Evolutionary conservation across 2,113 vertebrate genomes (phyloP).

Genomic region (Trematocara nigrifrons): DNA sequence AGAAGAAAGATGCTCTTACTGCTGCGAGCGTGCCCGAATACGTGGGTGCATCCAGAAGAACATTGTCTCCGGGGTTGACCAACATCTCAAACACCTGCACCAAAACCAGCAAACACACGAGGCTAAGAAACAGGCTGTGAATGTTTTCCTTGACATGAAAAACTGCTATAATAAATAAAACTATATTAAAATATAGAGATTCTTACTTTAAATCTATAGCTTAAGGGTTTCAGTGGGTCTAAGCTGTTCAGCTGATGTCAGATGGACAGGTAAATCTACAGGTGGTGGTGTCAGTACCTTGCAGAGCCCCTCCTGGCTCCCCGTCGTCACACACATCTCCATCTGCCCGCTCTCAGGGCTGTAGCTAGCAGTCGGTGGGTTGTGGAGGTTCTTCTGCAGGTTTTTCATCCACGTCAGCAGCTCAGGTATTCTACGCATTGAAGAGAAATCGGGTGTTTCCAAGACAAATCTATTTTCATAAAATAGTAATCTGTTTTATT

Average conservation of each 20-base stretch:
- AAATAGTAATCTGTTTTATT: background rate
- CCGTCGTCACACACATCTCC: conserved; percentile 88
- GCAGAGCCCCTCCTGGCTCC: conserved; percentile 89
- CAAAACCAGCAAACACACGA: background rate
- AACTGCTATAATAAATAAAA: background rate
- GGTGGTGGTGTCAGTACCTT: conserved; percentile 75
- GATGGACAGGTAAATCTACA: background rate
- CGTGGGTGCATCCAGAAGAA: conserved; percentile 84
- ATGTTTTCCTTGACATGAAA: background rate
- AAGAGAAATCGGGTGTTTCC: background rate
- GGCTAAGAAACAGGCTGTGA: background rate
- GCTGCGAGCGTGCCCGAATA: conserved; percentile 85
- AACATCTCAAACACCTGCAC: conserved; percentile 93
- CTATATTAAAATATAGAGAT: background rate
- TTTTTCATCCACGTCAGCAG: conserved; percentile 87
- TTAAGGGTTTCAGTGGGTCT: background rate
- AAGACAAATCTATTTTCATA: background rate
- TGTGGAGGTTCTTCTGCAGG: conserved; percentile 83
- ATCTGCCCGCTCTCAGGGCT: conserved; percentile 78
- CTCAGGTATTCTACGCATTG: conserved; percentile 80
- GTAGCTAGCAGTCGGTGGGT: conserved; percentile 78
- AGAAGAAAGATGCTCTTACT: conserved; percentile 62
- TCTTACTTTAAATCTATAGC: background rate
- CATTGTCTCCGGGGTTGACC: conserved; percentile 84
- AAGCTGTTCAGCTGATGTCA: background rate